Base-by-base conservation (phyloP, 1,140 invertebrate genomes). In the Hyphantria cunea region DNA sequence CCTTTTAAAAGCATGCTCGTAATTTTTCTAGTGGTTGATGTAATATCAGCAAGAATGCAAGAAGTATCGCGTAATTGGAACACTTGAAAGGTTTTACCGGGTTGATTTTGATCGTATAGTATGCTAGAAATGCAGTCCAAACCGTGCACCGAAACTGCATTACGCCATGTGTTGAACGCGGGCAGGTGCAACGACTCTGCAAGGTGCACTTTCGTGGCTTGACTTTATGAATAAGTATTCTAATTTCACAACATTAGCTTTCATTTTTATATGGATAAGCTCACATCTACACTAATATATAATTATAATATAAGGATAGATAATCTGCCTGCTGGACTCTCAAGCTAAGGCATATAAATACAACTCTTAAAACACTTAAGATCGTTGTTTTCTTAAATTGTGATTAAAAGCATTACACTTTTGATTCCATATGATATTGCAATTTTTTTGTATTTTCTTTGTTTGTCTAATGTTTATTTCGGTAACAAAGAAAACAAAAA, bases 91-190 rank as follows among this genome's bases (percentile, higher is more conserved):
- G 54, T 31, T 69, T 50, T 32, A 55, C 44, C 52, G 15, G 14
- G 39, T 60, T 42, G 37, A 15, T 60, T 50, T 51, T 44, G 7
- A 51, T 51, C 17, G 31, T 17, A 34, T 9, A 37, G 48, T 25
- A 42, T 17, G 56, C 37, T 37, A 42, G 56, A 17, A 51, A 76
- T 76, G 72, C 64, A 52, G 65, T 69, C 66, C 64, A 73, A 73
- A 64, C 70, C 61, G 48, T 71, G 66, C 66, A 66, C 69, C 66
- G 32, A 77, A 80, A 81, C 70, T 77, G 60, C 69, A 76, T 84
- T 80, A 82, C 82, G 78, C 75, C 82, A 89, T 84, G 71, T 84
- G 82, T 72, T 76, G 72, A 67, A 76, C 82, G 80, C 74, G 76
- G 71, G 74, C 85, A 88, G 85, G 84, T 88, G 85, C 72, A 59